Evolutionary conservation across 2,113 vertebrate genomes (phyloP).

Genomic region (Mustelus asterias): DNA sequence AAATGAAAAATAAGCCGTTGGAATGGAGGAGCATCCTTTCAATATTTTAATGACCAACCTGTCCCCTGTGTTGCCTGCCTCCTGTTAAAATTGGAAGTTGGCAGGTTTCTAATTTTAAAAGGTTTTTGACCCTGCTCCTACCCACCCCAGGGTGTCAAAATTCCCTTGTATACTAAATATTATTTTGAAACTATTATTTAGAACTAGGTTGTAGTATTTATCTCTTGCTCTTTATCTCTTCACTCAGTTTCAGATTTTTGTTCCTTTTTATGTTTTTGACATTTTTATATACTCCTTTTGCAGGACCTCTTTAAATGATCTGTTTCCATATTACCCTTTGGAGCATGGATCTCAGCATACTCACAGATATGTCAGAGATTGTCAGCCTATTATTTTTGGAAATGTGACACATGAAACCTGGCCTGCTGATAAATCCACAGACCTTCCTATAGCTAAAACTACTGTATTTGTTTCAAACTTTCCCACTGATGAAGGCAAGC

Average conservation of each 20-base stretch:
- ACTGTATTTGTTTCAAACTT: slow-evolving; percentile 63
- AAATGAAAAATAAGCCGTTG: neutral
- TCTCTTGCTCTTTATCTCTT: neutral
- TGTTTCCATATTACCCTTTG: slow-evolving; percentile 57
- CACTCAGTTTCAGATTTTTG: neutral
- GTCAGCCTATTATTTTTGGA: slow-evolving; percentile 57
- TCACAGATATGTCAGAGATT: slow-evolving; percentile 65
- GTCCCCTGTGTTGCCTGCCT: neutral
- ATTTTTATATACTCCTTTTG: slow-evolving; percentile 19
- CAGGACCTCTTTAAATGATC: slow-evolving; percentile 56
- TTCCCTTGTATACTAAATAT: neutral
- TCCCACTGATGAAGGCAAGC: accelerated
- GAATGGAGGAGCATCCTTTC: neutral
- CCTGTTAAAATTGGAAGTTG: neutral
- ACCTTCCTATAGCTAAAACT: slow-evolving; percentile 50
- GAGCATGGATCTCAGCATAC: slow-evolving; percentile 58
- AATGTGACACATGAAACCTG: slow-evolving; percentile 67
- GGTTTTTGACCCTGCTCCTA: neutral
- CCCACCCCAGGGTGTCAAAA: neutral
- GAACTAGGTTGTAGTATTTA: neutral
- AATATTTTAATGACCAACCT: neutral
- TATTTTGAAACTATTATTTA: neutral
- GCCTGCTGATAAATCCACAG: slow-evolving; percentile 43
- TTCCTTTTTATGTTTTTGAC: neutral
- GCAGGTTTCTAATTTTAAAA: neutral